phyloP scores from a whole-genome alignment of 1,140 invertebrate genomes.

The Drosophila saltans region DNA sequence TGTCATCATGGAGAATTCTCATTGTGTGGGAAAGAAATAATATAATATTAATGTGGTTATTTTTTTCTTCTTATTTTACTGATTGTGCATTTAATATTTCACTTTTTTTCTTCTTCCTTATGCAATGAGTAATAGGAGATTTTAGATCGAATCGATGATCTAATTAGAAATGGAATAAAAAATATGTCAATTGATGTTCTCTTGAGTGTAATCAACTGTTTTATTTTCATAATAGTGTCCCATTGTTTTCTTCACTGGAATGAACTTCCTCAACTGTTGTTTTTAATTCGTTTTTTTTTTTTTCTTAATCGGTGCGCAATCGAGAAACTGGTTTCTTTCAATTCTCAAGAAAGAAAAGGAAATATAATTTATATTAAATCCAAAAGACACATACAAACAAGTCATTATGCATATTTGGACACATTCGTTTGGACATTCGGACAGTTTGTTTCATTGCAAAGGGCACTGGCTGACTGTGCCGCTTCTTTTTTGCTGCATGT shows the following conservation, averaged over 20 bases:
- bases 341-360: slow-evolving; percentile 18
- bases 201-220: no score
- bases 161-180: no score
- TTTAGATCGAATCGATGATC: no score
- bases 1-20: background rate
- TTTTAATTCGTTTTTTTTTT: no score
- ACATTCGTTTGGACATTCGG: background rate
- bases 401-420: slow-evolving; percentile 72
- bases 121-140: no score
- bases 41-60: slow-evolving; percentile 23
- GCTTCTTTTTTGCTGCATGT: slow-evolving; percentile 46
- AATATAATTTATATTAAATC: slow-evolving; percentile 80
- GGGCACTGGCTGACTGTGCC: slow-evolving; percentile 51
- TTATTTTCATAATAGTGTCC: no score
- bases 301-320: slow-evolving; percentile 19
- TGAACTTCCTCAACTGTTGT: no score
- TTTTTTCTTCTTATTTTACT: no score
- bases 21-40: slow-evolving; percentile 17
- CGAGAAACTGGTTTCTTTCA: slow-evolving; percentile 40
- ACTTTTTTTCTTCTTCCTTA: no score
- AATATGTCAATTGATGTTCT: no score
- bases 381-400: slow-evolving; percentile 60
- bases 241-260: no score
- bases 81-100: no score
- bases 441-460: slow-evolving; percentile 13